A percentile compares a stretch with the other conserved stretches of the same genome.
Evolutionary conservation across 64 coral and sea anemone genomes (phyloP).

Genomic region (Montipora capricornis): DNA sequence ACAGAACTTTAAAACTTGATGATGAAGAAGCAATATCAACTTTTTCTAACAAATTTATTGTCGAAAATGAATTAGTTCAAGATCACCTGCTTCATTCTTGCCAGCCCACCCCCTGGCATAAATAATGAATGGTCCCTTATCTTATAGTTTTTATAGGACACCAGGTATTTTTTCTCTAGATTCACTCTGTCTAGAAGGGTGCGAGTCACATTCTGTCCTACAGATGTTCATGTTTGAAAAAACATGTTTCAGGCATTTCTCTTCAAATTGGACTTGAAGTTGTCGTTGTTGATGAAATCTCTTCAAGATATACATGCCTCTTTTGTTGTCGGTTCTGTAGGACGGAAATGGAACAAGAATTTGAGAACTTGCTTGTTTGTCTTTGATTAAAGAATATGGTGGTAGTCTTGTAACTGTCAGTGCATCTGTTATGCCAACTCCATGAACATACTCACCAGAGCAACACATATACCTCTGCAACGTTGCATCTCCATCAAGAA

Average conservation of each 20-base stretch:
- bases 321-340: background rate
- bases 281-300: background rate
- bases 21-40: too few species aligned
- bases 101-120: too few species aligned
- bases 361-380: background rate
- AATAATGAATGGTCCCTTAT: background rate
- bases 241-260: background rate
- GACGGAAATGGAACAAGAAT: background rate
- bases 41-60: too few species aligned
- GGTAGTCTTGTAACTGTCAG: background rate
- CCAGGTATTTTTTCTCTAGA: background rate
- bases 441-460: background rate
- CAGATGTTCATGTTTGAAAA: background rate
- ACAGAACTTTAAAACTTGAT: too few species aligned
- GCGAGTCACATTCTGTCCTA: background rate
- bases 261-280: background rate
- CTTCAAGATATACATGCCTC: background rate
- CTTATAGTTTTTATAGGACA: background rate
- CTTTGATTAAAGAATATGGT: constrained; percentile 5
- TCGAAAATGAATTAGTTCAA: too few species aligned
- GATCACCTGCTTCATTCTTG: too few species aligned
- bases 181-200: constrained; percentile 24
- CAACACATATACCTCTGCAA: background rate
- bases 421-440: background rate
- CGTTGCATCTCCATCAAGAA: constrained; percentile 1